These are phyloP conservation scores for Pogona vitticeps DNA, from an alignment of 2,113 vertebrate genomes.

Conservation along the genomic window DNA sequence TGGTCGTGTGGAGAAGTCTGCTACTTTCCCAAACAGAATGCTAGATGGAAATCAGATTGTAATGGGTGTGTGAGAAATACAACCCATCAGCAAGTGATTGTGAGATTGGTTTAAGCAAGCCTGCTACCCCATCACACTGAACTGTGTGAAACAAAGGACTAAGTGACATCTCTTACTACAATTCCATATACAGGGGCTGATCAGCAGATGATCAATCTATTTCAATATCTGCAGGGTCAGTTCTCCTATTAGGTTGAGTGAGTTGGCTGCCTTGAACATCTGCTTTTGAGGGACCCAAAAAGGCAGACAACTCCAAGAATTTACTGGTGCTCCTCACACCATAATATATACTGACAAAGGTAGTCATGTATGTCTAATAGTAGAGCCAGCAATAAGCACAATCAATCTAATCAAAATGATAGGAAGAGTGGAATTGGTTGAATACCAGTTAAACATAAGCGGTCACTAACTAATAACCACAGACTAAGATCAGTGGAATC, in stretches of 20 bases:
- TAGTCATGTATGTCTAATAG: background rate
- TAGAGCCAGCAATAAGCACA: background rate
- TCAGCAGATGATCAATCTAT: background rate
- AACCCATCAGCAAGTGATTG: conserved; percentile 28
- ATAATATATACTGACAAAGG: background rate
- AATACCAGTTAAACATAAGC: background rate
- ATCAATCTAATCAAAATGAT: background rate
- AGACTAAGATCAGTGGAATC: too few species aligned
- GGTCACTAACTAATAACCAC: background rate
- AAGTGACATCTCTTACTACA: background rate
- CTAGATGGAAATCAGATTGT: conserved; percentile 12
- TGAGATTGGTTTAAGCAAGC: background rate
- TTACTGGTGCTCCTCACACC: background rate
- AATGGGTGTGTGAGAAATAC: conserved; percentile 46
- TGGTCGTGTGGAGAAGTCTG: conserved; percentile 40
- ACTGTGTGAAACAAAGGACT: background rate
- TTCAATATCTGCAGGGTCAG: background rate
- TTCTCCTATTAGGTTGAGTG: background rate
- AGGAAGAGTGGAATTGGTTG: too few species aligned
- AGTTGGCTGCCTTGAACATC: background rate
- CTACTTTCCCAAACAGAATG: background rate
- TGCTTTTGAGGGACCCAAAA: background rate
- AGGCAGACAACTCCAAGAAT: background rate
- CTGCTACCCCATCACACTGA: background rate
- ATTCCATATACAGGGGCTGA: background rate